Percentiles rank a stretch among this genome's conserved stretches.
These are phyloP conservation scores for Hippocampus comes DNA, from an alignment of 2,113 vertebrate genomes.

Conservation along the genomic window DNA sequence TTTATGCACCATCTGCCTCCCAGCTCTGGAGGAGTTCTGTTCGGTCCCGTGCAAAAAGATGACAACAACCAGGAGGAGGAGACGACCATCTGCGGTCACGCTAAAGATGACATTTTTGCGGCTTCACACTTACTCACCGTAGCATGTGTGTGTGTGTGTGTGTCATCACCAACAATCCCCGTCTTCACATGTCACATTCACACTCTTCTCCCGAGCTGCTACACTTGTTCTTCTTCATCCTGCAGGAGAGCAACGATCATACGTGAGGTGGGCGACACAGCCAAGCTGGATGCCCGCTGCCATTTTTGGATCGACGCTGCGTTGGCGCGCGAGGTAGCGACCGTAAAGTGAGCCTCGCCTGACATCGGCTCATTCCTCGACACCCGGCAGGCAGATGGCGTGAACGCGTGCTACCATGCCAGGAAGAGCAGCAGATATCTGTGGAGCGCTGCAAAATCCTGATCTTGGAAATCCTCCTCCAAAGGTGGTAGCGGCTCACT, in stretches of 20 bases:
- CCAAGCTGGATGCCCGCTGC: neutral
- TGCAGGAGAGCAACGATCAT: neutral
- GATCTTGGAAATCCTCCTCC: too few species aligned
- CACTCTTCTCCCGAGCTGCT: neutral
- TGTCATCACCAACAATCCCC: conserved; percentile 2
- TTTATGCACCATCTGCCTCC: too few species aligned
- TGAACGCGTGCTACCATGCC: neutral
- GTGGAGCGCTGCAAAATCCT: too few species aligned
- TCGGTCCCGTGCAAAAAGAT: neutral
- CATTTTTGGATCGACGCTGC: conserved; percentile 22
- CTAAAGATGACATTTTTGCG: conserved; percentile 19
- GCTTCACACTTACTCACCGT: conserved; percentile 2
- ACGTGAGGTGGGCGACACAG: neutral
- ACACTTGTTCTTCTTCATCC: neutral
- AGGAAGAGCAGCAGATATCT: neutral
- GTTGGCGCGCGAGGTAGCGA: neutral
- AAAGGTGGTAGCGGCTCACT: too few species aligned
- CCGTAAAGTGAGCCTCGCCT: conserved; percentile 5
- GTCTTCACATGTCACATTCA: neutral
- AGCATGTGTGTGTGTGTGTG: neutral
- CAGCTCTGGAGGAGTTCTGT: neutral
- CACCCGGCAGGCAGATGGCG: neutral
- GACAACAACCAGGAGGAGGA: conserved; percentile 29
- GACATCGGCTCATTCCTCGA: conserved; percentile 13
- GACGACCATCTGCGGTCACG: conserved; percentile 48